Evolutionary conservation across 2,113 vertebrate genomes (phyloP), one percentile per base, ranked within the genome.

Genomic region (Calypte anna): DNA sequence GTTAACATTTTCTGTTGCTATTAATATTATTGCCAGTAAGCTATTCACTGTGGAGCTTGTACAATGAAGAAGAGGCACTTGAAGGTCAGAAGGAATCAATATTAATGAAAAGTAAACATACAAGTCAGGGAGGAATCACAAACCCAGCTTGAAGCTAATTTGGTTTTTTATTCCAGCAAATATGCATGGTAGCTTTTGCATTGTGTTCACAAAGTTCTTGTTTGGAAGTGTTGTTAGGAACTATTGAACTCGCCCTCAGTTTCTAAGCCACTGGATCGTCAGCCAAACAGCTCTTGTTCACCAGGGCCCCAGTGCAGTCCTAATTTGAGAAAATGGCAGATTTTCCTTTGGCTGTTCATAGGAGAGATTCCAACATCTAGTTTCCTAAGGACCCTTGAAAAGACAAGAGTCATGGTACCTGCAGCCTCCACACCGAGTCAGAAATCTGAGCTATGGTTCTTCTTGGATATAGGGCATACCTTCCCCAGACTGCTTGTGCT

Each of bases 51-150:
- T 63, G 67, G 48, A 94, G 67, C 55, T 62, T 11, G 58, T 38
- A 90, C 82, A 90, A 79, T 80, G 87, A 82, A 63, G 75, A 92
- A 76, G 78, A 85, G 70, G 87, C 93, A 77, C 69, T 85, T 58
- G 67, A 94, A 95, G 93, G 90, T 94, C 93, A 96, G 63, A 77
- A 93, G 38, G 82, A 95, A 94, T 91, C 84, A 96, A 59, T 95
- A 91, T 82, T 94, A 96, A 89, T 94, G 87, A 96, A 96, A 96
- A 95, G 63, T 90, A 95, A 94, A 95, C 93, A 94, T 44, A 82
- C 55, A 90, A 95, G 87, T 92, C 87, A 94, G 75, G 38, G 43
- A 92, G 84, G 72, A 94, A 94, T 96, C 84, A 92, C 86, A 95
- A 89, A 92, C 78, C 19, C 91, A 95, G 82, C 86, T 95, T 96